Evolutionary conservation across 2,797 vertebrate genomes (phyloP).

Genomic region (Pelobates cultripes): DNA sequence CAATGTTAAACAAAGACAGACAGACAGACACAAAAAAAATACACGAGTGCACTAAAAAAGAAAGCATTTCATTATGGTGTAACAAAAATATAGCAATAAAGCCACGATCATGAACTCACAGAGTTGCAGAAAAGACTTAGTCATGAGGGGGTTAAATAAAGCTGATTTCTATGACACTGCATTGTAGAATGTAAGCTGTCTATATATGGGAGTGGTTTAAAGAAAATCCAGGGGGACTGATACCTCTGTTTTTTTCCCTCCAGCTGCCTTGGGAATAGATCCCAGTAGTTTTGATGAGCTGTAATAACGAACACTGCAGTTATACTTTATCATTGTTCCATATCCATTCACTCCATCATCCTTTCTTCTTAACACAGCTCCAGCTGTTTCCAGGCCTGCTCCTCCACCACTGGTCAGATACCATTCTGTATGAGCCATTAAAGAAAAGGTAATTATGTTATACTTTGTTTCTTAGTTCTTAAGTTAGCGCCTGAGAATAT

Average conservation of each 20-base stretch:
- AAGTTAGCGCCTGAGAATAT: background rate
- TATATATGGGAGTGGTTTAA: background rate
- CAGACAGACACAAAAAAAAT: too few relatives aligned
- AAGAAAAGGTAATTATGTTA: slow-evolving; percentile 19
- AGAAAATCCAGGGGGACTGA: background rate
- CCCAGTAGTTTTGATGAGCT: slow-evolving; percentile 24
- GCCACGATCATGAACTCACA: too few relatives aligned
- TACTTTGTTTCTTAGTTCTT: background rate
- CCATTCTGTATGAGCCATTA: slow-evolving; percentile 17
- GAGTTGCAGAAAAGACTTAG: background rate
- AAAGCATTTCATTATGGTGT: too few relatives aligned
- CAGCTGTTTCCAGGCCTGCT: background rate
- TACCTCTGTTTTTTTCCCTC: background rate
- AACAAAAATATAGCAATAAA: too few relatives aligned
- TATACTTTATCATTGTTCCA: background rate
- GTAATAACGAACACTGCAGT: background rate
- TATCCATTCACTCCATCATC: background rate
- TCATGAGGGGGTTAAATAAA: background rate
- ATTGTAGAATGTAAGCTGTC: too few relatives aligned
- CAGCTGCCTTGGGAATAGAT: slow-evolving; percentile 20
- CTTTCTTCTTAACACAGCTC: slow-evolving; percentile 9
- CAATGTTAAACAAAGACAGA: too few relatives aligned
- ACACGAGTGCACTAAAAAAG: too few relatives aligned
- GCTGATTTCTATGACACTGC: background rate
- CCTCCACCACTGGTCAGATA: background rate